phyloP scores from a whole-genome alignment of 2,888 invertebrate genomes.

The Bugulina stolonifera region DNA sequence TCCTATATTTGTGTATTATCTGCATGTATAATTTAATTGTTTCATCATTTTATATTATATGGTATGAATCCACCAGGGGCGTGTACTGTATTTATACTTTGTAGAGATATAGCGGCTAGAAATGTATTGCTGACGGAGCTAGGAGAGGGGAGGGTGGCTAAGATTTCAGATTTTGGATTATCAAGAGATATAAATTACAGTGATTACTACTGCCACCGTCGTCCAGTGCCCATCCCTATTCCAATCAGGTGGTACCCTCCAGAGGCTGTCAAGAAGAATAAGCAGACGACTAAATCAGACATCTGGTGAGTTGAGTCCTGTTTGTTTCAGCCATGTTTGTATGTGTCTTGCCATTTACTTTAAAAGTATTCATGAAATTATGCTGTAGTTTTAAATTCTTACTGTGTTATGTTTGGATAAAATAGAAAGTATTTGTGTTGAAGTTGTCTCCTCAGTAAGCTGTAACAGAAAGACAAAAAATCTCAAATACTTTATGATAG shows the following conservation, averaged over 20 bases:
- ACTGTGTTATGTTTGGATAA: neutral
- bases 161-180: conserved; percentile 77
- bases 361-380: neutral
- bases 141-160: conserved; percentile 63
- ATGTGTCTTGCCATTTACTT: neutral
- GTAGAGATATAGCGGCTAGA: conserved; percentile 73
- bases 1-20: neutral
- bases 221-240: conserved; percentile 4
- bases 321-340: neutral
- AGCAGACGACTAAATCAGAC: conserved; percentile 9
- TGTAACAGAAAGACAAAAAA: too few relatives aligned
- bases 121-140: conserved; percentile 69
- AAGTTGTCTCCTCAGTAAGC: too few relatives aligned
- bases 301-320: neutral
- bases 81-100: too few relatives aligned
- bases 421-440: neutral
- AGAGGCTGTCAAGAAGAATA: neutral
- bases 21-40: neutral
- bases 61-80: too few relatives aligned
- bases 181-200: conserved; percentile 72
- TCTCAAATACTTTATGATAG: too few relatives aligned
- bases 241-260: conserved; percentile 8
- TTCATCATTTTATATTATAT: neutral
- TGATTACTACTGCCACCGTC: conserved; percentile 58
- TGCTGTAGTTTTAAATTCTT: neutral